Conservation (phyloP, 1,140 invertebrate species). For the Daktulosphaira vitifoliae region DNA sequence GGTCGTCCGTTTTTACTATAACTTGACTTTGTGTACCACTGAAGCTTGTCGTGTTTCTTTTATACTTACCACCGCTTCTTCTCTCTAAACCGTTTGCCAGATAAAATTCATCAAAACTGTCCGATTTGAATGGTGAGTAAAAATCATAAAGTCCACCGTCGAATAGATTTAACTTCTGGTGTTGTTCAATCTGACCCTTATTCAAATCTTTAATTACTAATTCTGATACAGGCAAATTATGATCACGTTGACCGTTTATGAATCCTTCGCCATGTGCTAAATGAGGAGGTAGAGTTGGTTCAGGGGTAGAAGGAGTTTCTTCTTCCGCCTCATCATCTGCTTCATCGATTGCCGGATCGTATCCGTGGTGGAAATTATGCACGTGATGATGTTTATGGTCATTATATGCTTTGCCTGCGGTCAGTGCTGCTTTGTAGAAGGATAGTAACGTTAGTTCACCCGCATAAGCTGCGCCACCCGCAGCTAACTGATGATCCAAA, state of each 20-base stretch:
- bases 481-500: conserved; percentile 50
- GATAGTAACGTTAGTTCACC: conserved; percentile 69
- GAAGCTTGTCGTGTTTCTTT: background rate
- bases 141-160: background rate
- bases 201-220: background rate
- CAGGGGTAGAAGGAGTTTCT: background rate
- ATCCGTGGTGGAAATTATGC: conserved; percentile 64
- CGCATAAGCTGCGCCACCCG: conserved; percentile 44
- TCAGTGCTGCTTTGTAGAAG: conserved; percentile 64
- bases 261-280: conserved; percentile 10
- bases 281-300: conserved; percentile 1
- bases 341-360: conserved; percentile 23
- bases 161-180: background rate
- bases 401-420: conserved; percentile 69
- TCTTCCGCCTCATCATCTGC: background rate
- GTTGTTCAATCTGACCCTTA: background rate
- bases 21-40: background rate
- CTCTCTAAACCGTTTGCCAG: conserved; percentile 5
- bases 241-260: conserved; percentile 7
- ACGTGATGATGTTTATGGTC: conserved; percentile 76
- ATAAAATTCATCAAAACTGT: background rate
- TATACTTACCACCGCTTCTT: background rate
- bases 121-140: background rate
- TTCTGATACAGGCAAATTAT: background rate
- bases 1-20: background rate